Evolutionary conservation across 2,888 invertebrate species (phyloP), one percentile per base, ranked within the genome.

Genomic region (Oscheius sp.): DNA sequence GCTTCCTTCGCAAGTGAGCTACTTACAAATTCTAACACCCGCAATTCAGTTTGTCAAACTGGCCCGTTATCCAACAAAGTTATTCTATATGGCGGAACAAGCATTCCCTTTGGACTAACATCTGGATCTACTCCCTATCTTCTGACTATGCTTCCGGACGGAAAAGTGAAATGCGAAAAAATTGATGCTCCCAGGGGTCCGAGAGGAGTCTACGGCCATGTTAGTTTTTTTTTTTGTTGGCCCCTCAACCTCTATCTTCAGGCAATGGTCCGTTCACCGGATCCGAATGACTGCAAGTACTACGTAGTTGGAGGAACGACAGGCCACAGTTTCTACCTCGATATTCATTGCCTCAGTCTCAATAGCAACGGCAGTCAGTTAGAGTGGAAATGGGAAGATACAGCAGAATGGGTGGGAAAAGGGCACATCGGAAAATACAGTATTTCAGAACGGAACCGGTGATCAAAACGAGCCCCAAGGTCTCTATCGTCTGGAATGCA

Each of bases 241-340:
- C 21, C 21, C 21, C 21, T 21, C 21, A 21, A 21, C 21, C 21
- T 21, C 21, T 21, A 0, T 21, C 21, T 65, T 47, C 47, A 76
- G 76, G 74, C 81, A n/a, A 77, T 81, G 78, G 72, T 74, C 59
- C 62, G 63, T 0, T 73, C 74, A 32, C 74, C 73, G 10, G 57
- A 57, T 10, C 58, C 58, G 33, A 33, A 3, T 51, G 35, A 10
- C 13, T 48, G 71, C 33, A 74, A 75, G 48, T 79, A 79, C 37
- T 86, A 84, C 65, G 62, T 83, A 32, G 65, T 85, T 65, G 86
- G 86, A 11, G 86, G 86, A 47, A 86, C 86, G 1, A 74, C 77
- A 9, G 86, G 86, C 0, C 74, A 70, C 42, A 53, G 75, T 9
- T 84, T 81, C 76, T 74, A 75, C 53, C 76, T 82, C 63, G 76